A percentile compares a stretch with the other conserved stretches of the same genome.
Conservation (phyloP, 2,888 invertebrate species). For the Temnothorax rugatulus region DNA sequence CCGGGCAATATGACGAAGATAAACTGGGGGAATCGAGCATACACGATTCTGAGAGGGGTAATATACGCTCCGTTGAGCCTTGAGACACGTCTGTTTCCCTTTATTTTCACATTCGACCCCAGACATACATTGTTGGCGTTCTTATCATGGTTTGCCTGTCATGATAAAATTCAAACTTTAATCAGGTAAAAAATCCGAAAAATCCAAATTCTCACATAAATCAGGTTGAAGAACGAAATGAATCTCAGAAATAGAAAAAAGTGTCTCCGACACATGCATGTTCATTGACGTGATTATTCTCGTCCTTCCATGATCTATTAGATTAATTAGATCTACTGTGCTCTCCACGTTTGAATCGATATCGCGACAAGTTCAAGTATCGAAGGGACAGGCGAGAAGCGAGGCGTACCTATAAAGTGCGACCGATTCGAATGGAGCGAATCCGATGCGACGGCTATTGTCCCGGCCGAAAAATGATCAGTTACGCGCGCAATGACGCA, state of each 20-base stretch:
- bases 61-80: conserved; percentile 69
- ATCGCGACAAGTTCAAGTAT: background rate
- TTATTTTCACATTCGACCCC: conserved; percentile 77
- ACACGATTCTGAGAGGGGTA: conserved; percentile 61
- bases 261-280: background rate
- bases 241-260: background rate
- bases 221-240: background rate
- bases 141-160: conserved; percentile 3
- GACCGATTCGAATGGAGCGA: background rate
- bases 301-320: background rate
- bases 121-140: conserved; percentile 43
- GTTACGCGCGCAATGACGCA: conserved; percentile 24
- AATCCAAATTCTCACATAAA: background rate
- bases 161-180: background rate
- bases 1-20: conserved; percentile 21
- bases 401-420: background rate
- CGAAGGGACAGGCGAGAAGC: background rate
- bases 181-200: background rate
- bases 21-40: conserved; percentile 33
- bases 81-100: conserved; percentile 73
- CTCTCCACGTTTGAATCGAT: background rate
- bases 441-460: conserved; percentile 10
- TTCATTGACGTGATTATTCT: background rate
- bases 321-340: too few relatives aligned
- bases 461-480: conserved; percentile 1